Conservation (phyloP, 1,140 invertebrate genomes). For the Halictus rubicundus region DNA sequence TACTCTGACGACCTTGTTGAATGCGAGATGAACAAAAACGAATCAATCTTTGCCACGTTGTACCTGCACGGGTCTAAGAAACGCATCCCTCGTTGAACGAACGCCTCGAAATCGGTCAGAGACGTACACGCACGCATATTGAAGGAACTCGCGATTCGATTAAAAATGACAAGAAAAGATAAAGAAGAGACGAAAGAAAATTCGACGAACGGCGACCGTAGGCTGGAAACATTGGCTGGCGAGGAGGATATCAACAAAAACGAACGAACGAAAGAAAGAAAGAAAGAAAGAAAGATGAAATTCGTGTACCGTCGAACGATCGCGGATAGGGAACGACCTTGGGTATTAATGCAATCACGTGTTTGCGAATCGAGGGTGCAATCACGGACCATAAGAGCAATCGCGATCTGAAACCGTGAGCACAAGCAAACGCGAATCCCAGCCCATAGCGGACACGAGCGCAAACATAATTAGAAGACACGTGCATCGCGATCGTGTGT, state of each 20-base stretch:
- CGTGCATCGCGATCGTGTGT: conserved; percentile 34
- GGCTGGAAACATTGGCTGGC: background rate
- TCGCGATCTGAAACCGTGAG: conserved; percentile 4
- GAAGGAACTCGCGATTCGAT: background rate
- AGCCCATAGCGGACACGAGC: conserved; percentile 3
- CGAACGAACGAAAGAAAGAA: too few species aligned
- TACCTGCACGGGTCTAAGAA: conserved; percentile 25
- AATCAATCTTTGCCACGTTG: conserved; percentile 40
- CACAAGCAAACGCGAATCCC: conserved; percentile 10
- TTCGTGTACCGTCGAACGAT: background rate
- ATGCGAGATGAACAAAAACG: background rate
- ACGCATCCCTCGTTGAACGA: background rate
- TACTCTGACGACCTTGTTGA: conserved; percentile 41
- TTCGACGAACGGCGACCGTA: background rate
- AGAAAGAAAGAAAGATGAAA: background rate
- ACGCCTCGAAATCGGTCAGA: background rate
- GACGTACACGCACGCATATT: background rate
- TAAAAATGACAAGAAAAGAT: too few species aligned
- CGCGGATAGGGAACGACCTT: background rate
- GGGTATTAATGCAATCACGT: conserved; percentile 1
- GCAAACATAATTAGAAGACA: conserved; percentile 53
- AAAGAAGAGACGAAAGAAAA: background rate
- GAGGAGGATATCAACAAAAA: too few species aligned
- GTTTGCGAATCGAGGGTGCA: conserved; percentile 28
- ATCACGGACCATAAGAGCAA: conserved; percentile 32